Base-by-base conservation (phyloP, 2,113 vertebrate species). In the Grammomys surdaster region DNA sequence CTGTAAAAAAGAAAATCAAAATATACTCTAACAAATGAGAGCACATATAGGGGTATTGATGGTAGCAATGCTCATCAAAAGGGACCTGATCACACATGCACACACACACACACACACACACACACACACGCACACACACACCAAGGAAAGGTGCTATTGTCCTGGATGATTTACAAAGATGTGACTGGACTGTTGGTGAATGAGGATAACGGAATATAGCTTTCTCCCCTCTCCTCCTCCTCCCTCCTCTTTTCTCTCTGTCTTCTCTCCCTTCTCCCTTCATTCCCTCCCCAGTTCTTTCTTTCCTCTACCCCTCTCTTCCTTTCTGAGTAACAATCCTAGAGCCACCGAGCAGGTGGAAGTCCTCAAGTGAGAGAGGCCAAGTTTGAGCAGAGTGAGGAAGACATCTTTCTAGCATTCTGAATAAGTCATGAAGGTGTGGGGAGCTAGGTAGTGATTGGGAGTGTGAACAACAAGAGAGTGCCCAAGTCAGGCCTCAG, bases 1-100 rank as follows among this genome's bases (percentile, higher is more conserved):
- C 65, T 40, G 1, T 3, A 16, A 31, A 24, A 14, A 78, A 75
- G 20, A 73, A 22, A 20, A 43, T 46, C 28, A 46, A 67, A 58
- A 14, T 24, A 19, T 22, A 36, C 40, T 73, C 48, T 28, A 16
- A 48, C 11, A 24, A 3, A 5, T 10, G 46, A 48, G 10, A 1
- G 3, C 31, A 11, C 0, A 24, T 0, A 26, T 7, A 5, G 31
- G 7, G 76, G 36, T 40, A 8, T 3, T 87, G 20, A 33, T 11
- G 22, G 12, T 36, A 72, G 60, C n/a, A 58, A 20, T 0, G 26
- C 1, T 88, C 43, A 3, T 0, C 0, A 22, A 28, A 26, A 28
- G 73, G 26, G 60, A 0, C 0, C 0, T 19, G 22, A 5, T 24
- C 20, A 63, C 65, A 28, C 10, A 31, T 28, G 13, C 28, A 67